A percentile compares a stretch with the other conserved stretches of the same genome.
Conservation (phyloP, 2,888 invertebrate genomes). For the Stratiomys singularior region DNA sequence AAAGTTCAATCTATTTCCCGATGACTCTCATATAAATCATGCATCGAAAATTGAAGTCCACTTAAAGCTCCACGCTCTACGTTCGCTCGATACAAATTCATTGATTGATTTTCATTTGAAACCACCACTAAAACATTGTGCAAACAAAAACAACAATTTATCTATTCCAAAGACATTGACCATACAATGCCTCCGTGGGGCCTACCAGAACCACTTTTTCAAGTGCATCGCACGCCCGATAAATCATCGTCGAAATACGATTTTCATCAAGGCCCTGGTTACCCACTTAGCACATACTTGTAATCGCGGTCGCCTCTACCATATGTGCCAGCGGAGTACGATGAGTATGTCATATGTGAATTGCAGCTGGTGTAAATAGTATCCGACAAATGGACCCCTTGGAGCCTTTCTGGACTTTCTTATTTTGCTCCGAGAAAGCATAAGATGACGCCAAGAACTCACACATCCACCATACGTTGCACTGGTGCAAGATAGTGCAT, state of each 20-base stretch:
- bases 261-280: slow-evolving; percentile 33
- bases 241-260: slow-evolving; percentile 41
- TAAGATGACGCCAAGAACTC: slow-evolving; percentile 15
- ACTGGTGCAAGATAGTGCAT: background rate
- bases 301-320: background rate
- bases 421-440: slow-evolving; percentile 17
- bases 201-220: slow-evolving; percentile 17
- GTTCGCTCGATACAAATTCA: background rate
- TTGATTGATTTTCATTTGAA: background rate
- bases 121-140: background rate
- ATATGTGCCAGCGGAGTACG: background rate
- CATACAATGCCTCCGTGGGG: background rate
- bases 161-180: background rate
- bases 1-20: slow-evolving; percentile 15
- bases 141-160: slow-evolving; percentile 1
- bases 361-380: background rate
- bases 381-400: background rate
- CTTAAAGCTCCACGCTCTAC: background rate
- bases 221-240: slow-evolving; percentile 39
- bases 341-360: no score
- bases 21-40: slow-evolving; percentile 4
- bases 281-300: slow-evolving; percentile 35
- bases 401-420: background rate
- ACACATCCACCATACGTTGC: background rate
- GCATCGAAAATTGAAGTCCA: background rate